Percentiles rank a stretch among this genome's conserved stretches.
These are phyloP conservation scores for Ranitomeya imitator DNA, from an alignment of 2,113 vertebrate genomes.

Conservation along the genomic window DNA sequence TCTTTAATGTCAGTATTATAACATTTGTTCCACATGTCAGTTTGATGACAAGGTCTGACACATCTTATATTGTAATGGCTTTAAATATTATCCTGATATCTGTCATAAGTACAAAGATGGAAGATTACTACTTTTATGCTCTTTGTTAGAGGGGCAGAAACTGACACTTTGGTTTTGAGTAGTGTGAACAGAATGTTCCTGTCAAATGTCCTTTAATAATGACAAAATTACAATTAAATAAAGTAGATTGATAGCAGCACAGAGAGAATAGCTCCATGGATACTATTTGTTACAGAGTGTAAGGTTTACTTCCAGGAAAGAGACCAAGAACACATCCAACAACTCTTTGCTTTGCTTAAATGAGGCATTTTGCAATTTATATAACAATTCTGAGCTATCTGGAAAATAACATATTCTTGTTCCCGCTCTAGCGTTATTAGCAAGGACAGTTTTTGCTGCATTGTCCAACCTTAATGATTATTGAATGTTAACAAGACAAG, in stretches of 20 bases:
- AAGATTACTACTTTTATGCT: not conserved
- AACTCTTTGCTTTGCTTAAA: not conserved
- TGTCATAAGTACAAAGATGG: not conserved
- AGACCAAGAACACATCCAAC: not conserved
- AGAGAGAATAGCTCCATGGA: not conserved
- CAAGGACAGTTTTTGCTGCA: not conserved
- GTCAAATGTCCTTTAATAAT: constrained; percentile 23
- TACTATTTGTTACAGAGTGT: constrained; percentile 1
- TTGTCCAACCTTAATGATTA: not conserved
- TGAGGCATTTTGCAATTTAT: not conserved
- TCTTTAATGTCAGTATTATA: not conserved
- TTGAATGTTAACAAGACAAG: not conserved
- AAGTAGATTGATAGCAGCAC: not conserved
- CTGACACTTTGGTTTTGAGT: not conserved
- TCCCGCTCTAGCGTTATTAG: not conserved
- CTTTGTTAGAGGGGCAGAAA: not conserved
- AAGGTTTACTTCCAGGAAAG: not conserved
- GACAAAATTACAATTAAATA: constrained; percentile 10
- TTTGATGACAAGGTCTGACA: not conserved
- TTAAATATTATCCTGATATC: not conserved
- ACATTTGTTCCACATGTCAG: not conserved
- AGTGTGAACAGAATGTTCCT: constrained; percentile 17
- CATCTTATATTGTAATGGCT: not conserved
- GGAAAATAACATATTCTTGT: not conserved
- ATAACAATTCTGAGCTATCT: not conserved